These are phyloP conservation scores for Goniozus legneri DNA, from an alignment of 1,140 invertebrate species.

Conservation along the genomic window DNA sequence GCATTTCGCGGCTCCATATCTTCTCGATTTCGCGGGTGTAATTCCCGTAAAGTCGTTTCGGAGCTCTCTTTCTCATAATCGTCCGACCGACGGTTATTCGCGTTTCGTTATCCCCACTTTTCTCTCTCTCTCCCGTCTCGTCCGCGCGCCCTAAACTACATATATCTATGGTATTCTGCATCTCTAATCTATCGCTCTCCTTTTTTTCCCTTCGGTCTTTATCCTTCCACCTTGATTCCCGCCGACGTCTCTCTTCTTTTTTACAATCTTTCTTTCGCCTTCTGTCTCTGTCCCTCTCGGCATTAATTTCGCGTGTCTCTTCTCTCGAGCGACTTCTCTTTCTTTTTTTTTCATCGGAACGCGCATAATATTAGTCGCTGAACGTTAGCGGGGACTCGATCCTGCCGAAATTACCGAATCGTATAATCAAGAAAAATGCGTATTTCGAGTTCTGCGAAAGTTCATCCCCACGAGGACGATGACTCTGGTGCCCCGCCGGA, in stretches of 20 bases:
- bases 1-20: slow-evolving; percentile 53
- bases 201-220: too few species aligned
- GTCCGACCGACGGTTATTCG: slow-evolving; percentile 12
- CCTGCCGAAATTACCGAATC: slow-evolving; percentile 44
- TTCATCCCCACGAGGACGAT: too few species aligned
- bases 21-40: slow-evolving; percentile 52
- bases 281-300: not conserved
- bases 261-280: slow-evolving; percentile 8
- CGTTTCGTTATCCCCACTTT: too few species aligned
- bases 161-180: too few species aligned
- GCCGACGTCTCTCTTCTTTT: too few species aligned
- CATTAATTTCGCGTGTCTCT: slow-evolving; percentile 35
- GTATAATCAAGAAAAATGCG: too few species aligned
- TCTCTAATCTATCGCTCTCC: too few species aligned
- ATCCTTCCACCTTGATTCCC: too few species aligned
- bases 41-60: slow-evolving; percentile 55
- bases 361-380: slow-evolving; percentile 47
- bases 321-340: slow-evolving; percentile 20
- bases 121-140: too few species aligned
- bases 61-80: slow-evolving; percentile 23
- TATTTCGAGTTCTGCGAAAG: too few species aligned
- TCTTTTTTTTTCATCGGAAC: slow-evolving; percentile 30
- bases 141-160: too few species aligned
- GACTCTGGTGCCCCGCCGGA: too few species aligned
- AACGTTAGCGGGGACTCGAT: slow-evolving; percentile 44